Conservation (phyloP, 2,888 invertebrate species). For the Drosophila stalkeri region DNA sequence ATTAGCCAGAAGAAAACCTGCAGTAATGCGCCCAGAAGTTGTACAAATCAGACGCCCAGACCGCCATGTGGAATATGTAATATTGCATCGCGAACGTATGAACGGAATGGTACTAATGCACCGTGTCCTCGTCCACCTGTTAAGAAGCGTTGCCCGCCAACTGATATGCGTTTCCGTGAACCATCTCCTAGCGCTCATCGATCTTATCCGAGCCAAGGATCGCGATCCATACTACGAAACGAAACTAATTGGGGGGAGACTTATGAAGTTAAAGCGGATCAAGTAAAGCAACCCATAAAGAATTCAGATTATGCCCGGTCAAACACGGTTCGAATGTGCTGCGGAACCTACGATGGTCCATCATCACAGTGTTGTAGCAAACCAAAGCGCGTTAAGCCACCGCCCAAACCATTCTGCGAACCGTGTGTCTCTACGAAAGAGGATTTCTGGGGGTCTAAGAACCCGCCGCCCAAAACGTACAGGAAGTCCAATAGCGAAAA, state of each 20-base stretch:
- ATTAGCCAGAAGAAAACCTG: background rate
- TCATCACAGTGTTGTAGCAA: background rate
- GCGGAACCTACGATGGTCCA: background rate
- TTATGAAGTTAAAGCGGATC: background rate
- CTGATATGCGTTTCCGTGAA: background rate
- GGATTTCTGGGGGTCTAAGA: background rate
- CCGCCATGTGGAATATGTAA: background rate
- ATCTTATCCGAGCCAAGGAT: background rate
- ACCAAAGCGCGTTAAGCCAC: background rate
- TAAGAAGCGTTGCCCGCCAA: background rate
- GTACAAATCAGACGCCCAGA: background rate
- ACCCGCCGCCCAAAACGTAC: background rate
- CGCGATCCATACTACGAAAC: background rate
- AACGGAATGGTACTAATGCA: background rate
- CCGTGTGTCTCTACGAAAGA: background rate
- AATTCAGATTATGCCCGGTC: accelerated
- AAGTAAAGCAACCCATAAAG: accelerated
- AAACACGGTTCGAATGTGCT: background rate
- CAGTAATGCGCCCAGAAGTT: background rate
- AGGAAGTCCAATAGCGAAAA: background rate
- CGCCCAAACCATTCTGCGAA: background rate
- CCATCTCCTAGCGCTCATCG: background rate
- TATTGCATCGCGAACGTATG: background rate
- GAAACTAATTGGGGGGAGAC: background rate
- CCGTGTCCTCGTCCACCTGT: too few relatives aligned